Conservation (phyloP, 1,140 invertebrate species). For the Eumeta japonica region DNA sequence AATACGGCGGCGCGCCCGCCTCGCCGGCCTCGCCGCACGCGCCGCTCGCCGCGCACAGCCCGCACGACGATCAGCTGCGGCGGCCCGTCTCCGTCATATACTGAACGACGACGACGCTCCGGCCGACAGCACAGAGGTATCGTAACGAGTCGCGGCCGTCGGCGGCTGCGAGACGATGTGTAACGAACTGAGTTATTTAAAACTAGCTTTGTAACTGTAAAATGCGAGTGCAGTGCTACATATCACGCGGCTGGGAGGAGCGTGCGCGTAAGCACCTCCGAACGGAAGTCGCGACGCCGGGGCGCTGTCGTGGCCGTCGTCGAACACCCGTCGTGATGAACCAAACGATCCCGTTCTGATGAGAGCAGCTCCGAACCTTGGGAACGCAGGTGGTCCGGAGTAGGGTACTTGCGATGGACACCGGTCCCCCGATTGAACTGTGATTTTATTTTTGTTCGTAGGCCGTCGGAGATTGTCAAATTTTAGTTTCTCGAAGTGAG, state of each 20-base stretch:
- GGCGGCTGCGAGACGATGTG: background rate
- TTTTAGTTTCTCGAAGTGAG: conserved; percentile 36
- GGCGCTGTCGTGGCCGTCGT: background rate
- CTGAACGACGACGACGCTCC: no score
- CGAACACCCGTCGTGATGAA: no score
- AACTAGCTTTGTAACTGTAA: background rate
- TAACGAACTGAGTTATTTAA: background rate
- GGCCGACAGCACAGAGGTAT: no score
- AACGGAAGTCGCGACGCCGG: background rate
- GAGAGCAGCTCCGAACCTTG: no score
- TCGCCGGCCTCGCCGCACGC: conserved; percentile 37
- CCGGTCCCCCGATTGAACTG: conserved; percentile 34
- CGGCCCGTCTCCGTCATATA: conserved; percentile 52
- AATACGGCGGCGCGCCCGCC: conserved; percentile 32
- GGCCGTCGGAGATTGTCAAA: background rate
- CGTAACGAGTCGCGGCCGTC: conserved; percentile 29
- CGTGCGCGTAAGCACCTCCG: background rate
- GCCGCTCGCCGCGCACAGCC: conserved; percentile 44
- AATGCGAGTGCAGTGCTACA: background rate
- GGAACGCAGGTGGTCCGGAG: no score
- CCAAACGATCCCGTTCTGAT: no score
- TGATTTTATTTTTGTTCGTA: conserved; percentile 54
- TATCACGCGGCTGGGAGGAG: background rate
- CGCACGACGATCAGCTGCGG: conserved; percentile 47
- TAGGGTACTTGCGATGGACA: no score